Percentiles rank a stretch among this genome's conserved stretches.
phyloP scores from a whole-genome alignment of 2,113 vertebrate species.

The Azemiops feae region DNA sequence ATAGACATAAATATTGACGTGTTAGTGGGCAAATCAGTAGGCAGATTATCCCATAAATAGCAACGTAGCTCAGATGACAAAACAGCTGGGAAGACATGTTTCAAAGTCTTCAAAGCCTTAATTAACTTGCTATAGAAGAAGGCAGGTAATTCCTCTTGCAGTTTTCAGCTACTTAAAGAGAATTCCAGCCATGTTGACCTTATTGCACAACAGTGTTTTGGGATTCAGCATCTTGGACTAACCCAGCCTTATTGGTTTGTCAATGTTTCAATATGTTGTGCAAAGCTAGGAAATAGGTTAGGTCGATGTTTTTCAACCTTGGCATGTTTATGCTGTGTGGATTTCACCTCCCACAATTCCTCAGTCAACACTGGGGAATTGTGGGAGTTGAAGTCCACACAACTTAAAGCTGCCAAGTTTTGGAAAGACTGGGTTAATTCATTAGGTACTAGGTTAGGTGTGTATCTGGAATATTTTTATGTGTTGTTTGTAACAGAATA shows the following conservation, averaged over 20 bases:
- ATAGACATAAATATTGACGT: not conserved
- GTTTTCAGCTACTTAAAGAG: not conserved
- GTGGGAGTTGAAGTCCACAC: not conserved
- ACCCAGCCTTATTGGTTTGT: not conserved
- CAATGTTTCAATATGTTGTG: not conserved
- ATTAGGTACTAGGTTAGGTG: not conserved
- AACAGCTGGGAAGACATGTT: not conserved
- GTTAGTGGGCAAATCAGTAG: not conserved
- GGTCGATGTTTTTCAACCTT: not conserved
- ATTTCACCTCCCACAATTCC: not conserved
- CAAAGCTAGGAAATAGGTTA: not conserved
- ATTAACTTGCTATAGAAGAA: not conserved
- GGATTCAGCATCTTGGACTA: not conserved
- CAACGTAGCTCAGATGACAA: not conserved
- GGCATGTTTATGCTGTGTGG: not conserved
- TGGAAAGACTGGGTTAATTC: not conserved
- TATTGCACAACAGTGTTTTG: not conserved
- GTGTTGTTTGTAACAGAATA: not conserved
- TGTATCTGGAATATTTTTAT: not conserved
- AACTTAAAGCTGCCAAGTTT: not conserved
- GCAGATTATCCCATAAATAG: not conserved
- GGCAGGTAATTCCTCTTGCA: not conserved
- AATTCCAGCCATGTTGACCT: not conserved
- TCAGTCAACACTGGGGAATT: not conserved
- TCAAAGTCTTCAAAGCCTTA: not conserved